A percentile compares a stretch with the other conserved stretches of the same genome.
Conservation (phyloP, 2,113 vertebrate species). For the Coracopsis vasa region DNA sequence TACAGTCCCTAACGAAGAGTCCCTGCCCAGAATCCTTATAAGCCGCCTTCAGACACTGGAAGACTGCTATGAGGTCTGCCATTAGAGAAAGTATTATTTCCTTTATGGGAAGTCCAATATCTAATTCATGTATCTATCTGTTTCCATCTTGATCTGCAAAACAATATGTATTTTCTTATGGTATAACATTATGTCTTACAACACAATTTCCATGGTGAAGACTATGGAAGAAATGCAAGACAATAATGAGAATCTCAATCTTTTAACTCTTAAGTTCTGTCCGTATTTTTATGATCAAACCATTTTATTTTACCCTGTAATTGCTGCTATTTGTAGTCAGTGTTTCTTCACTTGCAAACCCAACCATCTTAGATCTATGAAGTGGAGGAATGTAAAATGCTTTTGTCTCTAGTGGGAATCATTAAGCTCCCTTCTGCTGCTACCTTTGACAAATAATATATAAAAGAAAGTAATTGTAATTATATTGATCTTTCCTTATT, state of each 20-base stretch:
- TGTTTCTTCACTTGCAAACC: neutral
- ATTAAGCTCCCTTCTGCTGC: neutral
- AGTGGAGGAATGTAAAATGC: neutral
- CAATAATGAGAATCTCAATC: neutral
- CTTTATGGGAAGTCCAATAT: neutral
- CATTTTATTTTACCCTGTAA: neutral
- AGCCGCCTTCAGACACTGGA: too few species aligned
- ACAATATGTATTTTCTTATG: neutral
- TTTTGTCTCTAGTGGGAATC: neutral
- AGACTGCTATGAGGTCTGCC: too few species aligned
- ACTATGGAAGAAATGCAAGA: neutral
- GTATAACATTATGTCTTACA: neutral
- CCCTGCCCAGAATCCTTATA: too few species aligned
- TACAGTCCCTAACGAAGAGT: too few species aligned
- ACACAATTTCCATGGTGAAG: fast-evolving
- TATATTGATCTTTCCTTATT: neutral
- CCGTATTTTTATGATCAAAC: neutral
- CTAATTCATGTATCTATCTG: neutral
- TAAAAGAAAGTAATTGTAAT: neutral
- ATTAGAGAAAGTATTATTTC: neutral
- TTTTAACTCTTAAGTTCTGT: neutral
- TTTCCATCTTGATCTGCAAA: neutral
- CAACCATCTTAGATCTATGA: neutral
- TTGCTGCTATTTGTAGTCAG: neutral
- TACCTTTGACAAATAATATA: neutral